Conservation (phyloP, 2,888 invertebrate species). For the Hedychridium roseum region DNA sequence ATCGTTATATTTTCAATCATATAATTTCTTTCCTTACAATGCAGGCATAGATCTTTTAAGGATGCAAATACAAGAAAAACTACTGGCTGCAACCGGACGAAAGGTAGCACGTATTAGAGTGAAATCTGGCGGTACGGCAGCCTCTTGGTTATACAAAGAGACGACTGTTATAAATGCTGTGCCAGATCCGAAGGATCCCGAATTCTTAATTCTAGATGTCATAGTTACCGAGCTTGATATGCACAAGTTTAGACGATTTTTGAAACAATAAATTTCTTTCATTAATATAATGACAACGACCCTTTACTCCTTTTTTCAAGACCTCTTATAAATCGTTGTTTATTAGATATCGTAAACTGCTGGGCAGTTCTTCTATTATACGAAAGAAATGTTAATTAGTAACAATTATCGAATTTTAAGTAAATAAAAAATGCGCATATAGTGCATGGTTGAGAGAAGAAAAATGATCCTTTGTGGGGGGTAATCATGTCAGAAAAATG, state of each 20-base stretch:
- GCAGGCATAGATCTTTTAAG: conserved; percentile 65
- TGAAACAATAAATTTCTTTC: conserved; percentile 35
- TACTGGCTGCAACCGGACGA: conserved; percentile 67
- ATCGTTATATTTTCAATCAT: background rate
- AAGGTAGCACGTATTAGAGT: conserved; percentile 67
- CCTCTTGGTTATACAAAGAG: conserved; percentile 73
- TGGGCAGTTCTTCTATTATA: no score
- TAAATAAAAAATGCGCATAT: no score
- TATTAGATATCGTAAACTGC: no score
- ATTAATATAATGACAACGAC: background rate
- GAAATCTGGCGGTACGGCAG: conserved; percentile 68
- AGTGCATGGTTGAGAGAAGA: no score
- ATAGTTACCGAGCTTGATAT: conserved; percentile 68
- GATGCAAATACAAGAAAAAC: conserved; percentile 62
- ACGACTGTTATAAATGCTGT: conserved; percentile 67
- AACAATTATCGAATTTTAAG: no score
- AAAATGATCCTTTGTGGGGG: no score
- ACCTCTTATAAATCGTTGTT: background rate
- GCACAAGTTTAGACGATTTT: conserved; percentile 67
- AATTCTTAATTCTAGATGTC: conserved; percentile 68
- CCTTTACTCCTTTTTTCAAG: background rate
- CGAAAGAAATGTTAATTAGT: no score
- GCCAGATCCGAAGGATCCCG: conserved; percentile 66
- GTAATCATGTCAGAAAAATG: no score
- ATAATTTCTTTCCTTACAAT: no score